Conservation (phyloP, 2,797 vertebrate species). For the Alca torda region DNA sequence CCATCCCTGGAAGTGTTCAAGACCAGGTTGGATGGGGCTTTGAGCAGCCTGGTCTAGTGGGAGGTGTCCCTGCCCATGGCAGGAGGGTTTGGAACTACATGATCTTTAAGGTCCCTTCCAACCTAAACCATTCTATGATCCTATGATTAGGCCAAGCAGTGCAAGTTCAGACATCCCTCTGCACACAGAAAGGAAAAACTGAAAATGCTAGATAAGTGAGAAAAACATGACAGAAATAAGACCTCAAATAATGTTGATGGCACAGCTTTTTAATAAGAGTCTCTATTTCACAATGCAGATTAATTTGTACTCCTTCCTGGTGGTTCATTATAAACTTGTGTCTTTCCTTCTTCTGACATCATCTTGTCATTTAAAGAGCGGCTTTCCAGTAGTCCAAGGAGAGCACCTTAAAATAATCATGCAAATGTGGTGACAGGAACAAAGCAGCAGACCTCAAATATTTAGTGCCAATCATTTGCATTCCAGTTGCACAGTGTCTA, state of each 20-base stretch:
- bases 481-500: background rate
- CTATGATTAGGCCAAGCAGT: background rate
- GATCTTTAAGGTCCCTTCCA: background rate
- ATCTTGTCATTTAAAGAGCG: background rate
- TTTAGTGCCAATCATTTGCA: background rate
- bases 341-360: background rate
- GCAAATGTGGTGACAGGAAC: background rate
- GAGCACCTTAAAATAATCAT: background rate
- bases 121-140: background rate
- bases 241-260: background rate
- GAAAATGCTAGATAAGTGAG: background rate
- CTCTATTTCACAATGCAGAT: background rate
- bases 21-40: background rate
- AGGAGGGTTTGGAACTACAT: background rate
- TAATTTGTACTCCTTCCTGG: background rate
- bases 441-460: conserved; percentile 3
- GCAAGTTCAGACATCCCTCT: background rate
- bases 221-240: background rate
- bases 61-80: background rate
- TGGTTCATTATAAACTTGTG: background rate
- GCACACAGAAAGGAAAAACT: background rate
- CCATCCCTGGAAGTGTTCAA: background rate
- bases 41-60: background rate
- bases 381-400: background rate
- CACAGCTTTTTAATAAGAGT: background rate